These are phyloP conservation scores for Lepidurus apus DNA, from an alignment of 1,140 invertebrate species.

Conservation along the genomic window DNA sequence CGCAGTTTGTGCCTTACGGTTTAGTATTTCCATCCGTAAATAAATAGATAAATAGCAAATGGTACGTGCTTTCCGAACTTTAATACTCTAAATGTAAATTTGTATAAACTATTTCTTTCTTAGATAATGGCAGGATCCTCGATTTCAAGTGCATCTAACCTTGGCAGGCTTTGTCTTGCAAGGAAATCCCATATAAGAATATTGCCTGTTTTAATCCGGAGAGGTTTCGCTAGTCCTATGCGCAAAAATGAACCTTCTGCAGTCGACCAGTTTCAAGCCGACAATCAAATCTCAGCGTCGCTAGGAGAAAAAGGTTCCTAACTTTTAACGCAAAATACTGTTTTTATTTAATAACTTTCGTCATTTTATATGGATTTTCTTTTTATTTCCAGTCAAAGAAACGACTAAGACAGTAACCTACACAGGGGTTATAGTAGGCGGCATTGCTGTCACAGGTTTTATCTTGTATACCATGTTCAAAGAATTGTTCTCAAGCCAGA, in stretches of 20 bases:
- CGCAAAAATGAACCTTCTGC: not conserved
- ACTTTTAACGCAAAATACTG: not conserved
- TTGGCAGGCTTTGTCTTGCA: not conserved
- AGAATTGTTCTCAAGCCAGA: conserved; percentile 80
- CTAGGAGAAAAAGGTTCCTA: not conserved
- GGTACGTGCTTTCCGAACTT: not conserved
- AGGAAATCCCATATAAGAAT: not conserved
- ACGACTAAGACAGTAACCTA: conserved; percentile 78
- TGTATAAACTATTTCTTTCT: not conserved
- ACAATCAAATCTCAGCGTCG: not conserved
- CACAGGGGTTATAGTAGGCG: conserved; percentile 68
- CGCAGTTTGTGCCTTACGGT: too few species aligned
- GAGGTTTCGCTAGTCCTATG: not conserved
- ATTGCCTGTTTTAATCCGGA: not conserved
- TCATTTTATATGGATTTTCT: conserved; percentile 17
- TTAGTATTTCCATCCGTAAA: not conserved
- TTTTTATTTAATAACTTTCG: not conserved
- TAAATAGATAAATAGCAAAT: not conserved
- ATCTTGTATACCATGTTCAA: conserved; percentile 76
- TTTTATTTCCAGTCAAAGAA: conserved; percentile 64
- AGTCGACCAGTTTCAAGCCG: not conserved
- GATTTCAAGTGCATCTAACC: not conserved
- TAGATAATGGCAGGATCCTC: not conserved
- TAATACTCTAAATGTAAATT: not conserved
- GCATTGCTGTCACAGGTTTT: conserved; percentile 66